phyloP scores from a whole-genome alignment of 2,797 vertebrate genomes.

The Sebastes steindachneri region DNA sequence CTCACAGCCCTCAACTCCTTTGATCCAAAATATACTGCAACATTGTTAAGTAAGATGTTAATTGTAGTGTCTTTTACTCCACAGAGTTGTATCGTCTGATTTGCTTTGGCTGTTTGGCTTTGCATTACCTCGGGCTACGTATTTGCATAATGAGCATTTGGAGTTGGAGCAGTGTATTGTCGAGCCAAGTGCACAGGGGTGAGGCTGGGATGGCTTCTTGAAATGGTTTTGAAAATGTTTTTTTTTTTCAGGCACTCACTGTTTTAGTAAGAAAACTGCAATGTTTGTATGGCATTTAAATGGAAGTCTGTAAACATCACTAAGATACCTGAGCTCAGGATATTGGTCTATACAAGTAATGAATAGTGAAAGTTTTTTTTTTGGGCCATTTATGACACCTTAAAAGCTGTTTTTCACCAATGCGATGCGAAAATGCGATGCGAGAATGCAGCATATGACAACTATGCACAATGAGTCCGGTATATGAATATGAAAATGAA shows the following conservation, averaged over 20 bases:
- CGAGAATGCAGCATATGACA: too few species aligned
- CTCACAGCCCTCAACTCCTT: slow-evolving; percentile 55
- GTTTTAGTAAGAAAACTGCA: neutral
- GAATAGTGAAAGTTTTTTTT: neutral
- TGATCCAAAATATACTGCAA: slow-evolving; percentile 67
- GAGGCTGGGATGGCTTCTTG: slow-evolving; percentile 28
- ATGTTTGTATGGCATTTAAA: neutral
- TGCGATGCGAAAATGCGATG: too few species aligned
- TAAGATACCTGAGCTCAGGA: neutral
- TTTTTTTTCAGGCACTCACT: neutral
- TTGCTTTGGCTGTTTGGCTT: slow-evolving; percentile 77
- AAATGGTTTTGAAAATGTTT: slow-evolving; percentile 21
- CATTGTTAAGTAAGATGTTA: slow-evolving; percentile 74
- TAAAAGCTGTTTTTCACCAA: too few species aligned
- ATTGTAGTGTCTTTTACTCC: slow-evolving; percentile 66
- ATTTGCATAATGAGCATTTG: slow-evolving; percentile 84
- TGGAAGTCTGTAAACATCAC: neutral
- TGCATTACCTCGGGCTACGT: slow-evolving; percentile 77
- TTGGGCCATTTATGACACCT: neutral
- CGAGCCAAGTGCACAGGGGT: slow-evolving; percentile 45
- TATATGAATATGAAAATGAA: too few species aligned
- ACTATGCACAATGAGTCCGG: too few species aligned
- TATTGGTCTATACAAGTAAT: neutral
- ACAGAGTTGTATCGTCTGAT: slow-evolving; percentile 75
- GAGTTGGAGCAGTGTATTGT: slow-evolving; percentile 60